These are phyloP conservation scores for Gadopsis marmoratus DNA, from an alignment of 2,797 vertebrate species.

Conservation along the genomic window DNA sequence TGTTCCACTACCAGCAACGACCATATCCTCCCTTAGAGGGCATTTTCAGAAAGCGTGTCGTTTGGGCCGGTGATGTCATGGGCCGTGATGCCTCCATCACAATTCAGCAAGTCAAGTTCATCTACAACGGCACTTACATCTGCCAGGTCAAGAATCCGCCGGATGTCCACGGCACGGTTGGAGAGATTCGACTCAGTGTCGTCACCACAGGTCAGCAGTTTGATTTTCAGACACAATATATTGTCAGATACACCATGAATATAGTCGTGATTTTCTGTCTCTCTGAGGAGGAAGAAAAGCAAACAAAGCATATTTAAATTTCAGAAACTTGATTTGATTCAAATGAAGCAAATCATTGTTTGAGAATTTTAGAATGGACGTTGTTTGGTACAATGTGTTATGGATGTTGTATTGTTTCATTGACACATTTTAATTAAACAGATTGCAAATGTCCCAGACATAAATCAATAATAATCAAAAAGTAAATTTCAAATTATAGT, in stretches of 20 bases:
- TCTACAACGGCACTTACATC: conserved; percentile 92
- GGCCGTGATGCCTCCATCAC: conserved; percentile 89
- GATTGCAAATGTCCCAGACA: background rate
- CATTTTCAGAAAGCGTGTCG: conserved; percentile 85
- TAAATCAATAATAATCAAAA: background rate
- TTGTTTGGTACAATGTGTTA: background rate
- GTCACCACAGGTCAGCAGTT: conserved; percentile 84
- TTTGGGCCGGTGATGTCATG: conserved; percentile 90
- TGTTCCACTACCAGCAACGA: conserved; percentile 88
- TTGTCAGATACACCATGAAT: background rate
- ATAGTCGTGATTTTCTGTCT: background rate
- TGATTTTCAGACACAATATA: background rate
- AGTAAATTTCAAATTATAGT: background rate
- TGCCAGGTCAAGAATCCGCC: conserved; percentile 93
- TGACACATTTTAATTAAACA: background rate
- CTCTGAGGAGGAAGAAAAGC: background rate
- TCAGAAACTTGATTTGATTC: background rate
- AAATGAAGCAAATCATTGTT: background rate
- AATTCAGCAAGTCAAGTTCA: conserved; percentile 88
- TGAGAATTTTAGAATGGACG: background rate
- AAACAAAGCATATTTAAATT: background rate
- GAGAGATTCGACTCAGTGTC: conserved; percentile 88
- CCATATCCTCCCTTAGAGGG: conserved; percentile 82
- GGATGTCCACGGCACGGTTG: conserved; percentile 88
- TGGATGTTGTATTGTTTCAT: background rate